Evolutionary conservation across 2,113 vertebrate genomes (phyloP).

Genomic region (Xenopus tropicalis): DNA sequence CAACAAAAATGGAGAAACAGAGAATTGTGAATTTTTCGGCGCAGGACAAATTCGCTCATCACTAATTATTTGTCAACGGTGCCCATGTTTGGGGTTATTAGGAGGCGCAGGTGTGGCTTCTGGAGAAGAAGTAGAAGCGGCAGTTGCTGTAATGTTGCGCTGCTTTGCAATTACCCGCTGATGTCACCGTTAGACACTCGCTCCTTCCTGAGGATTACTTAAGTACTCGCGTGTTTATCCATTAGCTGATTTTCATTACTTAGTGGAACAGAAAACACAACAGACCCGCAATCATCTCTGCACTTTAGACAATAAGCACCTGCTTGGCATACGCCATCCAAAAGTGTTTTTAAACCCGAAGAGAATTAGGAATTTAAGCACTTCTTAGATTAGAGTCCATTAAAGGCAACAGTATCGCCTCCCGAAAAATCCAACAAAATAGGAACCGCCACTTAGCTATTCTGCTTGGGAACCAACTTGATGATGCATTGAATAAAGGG

Average conservation of each 20-base stretch:
- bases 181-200: constrained; percentile 9
- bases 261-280: constrained; percentile 33
- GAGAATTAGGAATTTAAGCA: constrained; percentile 12
- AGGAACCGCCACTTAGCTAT: neutral
- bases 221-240: constrained; percentile 26
- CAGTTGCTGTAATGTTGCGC: neutral
- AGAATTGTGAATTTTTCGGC: too few species aligned
- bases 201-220: constrained; percentile 14
- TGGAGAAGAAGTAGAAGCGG: neutral
- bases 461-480: neutral
- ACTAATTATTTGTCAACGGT: too few species aligned
- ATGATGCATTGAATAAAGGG: neutral
- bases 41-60: too few species aligned
- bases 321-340: constrained; percentile 1
- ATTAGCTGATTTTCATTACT: constrained; percentile 43
- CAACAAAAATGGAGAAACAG: too few species aligned
- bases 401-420: constrained; percentile 3
- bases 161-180: neutral
- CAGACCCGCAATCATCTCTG: constrained; percentile 27
- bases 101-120: too few species aligned
- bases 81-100: too few species aligned
- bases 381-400: neutral
- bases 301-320: constrained; percentile 25
- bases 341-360: constrained; percentile 18
- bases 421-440: neutral